Evolutionary conservation across 2,888 invertebrate species (phyloP).

Genomic region (Lepidocyrtinus sp.): DNA sequence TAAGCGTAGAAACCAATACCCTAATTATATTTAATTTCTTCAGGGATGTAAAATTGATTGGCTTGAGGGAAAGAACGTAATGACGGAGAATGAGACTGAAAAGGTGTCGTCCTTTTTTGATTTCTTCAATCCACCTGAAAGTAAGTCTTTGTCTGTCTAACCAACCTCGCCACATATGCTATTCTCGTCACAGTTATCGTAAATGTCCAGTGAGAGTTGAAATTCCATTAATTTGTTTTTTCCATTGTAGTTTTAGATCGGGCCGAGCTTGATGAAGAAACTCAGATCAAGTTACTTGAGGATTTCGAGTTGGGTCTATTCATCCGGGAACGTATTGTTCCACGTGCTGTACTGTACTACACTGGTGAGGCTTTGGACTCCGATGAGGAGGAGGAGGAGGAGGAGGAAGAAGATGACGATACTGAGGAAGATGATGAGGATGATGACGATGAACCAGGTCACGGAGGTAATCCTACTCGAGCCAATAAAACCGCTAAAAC

Average conservation of each 20-base stretch:
- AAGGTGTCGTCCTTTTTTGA: conserved; percentile 99
- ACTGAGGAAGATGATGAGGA: conserved; percentile 60
- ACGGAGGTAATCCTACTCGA: conserved; percentile 54
- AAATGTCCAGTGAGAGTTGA: too few species aligned
- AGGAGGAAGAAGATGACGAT: conserved; percentile 56
- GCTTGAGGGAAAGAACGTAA: conserved; percentile 98
- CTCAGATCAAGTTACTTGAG: conserved; percentile 87
- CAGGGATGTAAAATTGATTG: conserved; percentile 95
- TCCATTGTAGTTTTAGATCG: conserved; percentile 87
- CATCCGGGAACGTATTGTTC: conserved; percentile 95
- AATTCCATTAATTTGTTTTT: too few species aligned
- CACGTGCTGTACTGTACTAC: conserved; percentile 96
- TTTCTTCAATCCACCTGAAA: conserved; percentile 92
- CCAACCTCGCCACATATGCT: too few species aligned
- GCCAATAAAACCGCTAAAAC: conserved; percentile 55
- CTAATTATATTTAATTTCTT: conserved; percentile 25
- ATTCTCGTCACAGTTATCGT: too few species aligned
- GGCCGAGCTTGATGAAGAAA: conserved; percentile 90
- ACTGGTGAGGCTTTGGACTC: conserved; percentile 79
- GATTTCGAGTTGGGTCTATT: conserved; percentile 99
- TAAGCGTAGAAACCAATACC: too few species aligned
- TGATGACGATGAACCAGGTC: conserved; percentile 48
- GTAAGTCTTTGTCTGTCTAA: conserved; percentile 51
- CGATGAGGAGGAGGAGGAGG: conserved; percentile 67
- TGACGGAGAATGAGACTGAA: conserved; percentile 94